A percentile compares a stretch with the other conserved stretches of the same genome.
Conservation (phyloP, 2,113 vertebrate genomes). For the Xiphias gladius region DNA sequence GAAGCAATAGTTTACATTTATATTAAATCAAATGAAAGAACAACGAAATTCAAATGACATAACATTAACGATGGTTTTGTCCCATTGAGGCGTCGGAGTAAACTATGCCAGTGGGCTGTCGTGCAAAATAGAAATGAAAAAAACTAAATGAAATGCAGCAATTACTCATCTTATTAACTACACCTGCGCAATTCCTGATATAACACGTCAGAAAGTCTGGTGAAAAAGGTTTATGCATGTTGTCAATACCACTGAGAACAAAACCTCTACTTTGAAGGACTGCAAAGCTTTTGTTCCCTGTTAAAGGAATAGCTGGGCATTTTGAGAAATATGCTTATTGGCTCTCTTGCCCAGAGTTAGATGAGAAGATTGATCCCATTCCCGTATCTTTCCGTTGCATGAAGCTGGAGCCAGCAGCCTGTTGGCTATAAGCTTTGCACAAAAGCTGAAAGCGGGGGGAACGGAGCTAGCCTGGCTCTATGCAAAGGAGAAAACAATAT, state of each 20-base stretch:
- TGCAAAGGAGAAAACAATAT: neutral
- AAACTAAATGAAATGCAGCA: neutral
- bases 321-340: neutral
- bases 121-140: constrained; percentile 22
- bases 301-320: neutral
- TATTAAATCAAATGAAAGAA: constrained; percentile 46
- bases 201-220: constrained; percentile 3
- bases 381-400: neutral
- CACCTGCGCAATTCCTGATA: constrained; percentile 1
- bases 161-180: constrained; percentile 7
- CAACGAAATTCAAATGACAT: too few relatives aligned
- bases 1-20: constrained; percentile 30
- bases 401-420: constrained; percentile 7
- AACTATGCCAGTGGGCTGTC: constrained; percentile 32
- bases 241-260: too few relatives aligned
- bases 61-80: constrained; percentile 14
- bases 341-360: neutral
- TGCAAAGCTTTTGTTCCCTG: neutral
- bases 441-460: too few relatives aligned
- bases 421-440: too few relatives aligned
- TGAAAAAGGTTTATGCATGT: too few relatives aligned
- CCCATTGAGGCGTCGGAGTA: neutral
- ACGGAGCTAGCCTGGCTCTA: neutral
- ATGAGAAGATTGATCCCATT: neutral
- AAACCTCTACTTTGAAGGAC: neutral